phyloP scores from a whole-genome alignment of 2,888 invertebrate species.

The Cheiracanthium punctorium region DNA sequence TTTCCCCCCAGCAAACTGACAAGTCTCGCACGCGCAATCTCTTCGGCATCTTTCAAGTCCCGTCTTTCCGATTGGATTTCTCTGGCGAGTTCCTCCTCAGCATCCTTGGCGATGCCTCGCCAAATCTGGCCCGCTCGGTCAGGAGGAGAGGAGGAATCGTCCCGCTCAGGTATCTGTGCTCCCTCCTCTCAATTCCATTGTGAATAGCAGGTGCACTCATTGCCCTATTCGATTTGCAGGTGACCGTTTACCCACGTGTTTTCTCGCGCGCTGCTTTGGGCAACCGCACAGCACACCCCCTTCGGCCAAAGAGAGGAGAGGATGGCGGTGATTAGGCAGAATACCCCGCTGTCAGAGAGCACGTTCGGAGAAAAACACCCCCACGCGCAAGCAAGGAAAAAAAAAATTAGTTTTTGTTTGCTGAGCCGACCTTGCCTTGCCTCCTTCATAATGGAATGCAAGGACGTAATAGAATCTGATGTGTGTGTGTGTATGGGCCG shows the following conservation, averaged over 20 bases:
- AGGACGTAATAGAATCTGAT: not conserved
- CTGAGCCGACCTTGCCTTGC: not conserved
- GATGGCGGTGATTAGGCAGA: constrained; percentile 3
- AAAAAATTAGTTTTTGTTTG: constrained; percentile 8
- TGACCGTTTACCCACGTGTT: constrained; percentile 17
- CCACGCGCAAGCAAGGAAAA: not conserved
- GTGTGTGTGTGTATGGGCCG: not conserved
- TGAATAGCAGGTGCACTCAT: constrained; percentile 18
- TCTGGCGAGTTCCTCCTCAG: no score
- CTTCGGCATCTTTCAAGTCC: no score
- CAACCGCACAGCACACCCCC: no score
- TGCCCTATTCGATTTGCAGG: constrained; percentile 11
- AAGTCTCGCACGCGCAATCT: no score
- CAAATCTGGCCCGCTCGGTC: not conserved
- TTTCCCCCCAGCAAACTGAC: no score
- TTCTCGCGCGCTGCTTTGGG: no score
- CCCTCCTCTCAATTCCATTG: not conserved
- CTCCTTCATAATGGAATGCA: not conserved
- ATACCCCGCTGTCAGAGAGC: constrained; percentile 17
- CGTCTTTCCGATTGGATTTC: no score
- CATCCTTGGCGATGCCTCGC: not conserved
- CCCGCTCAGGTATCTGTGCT: constrained; percentile 8
- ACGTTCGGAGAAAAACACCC: constrained; percentile 15
- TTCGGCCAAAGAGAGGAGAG: no score
- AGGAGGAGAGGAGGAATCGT: not conserved